Evolutionary conservation across 2,113 vertebrate genomes (phyloP), one percentile per base, ranked within the genome.

Genomic region (Furnarius figulus): DNA sequence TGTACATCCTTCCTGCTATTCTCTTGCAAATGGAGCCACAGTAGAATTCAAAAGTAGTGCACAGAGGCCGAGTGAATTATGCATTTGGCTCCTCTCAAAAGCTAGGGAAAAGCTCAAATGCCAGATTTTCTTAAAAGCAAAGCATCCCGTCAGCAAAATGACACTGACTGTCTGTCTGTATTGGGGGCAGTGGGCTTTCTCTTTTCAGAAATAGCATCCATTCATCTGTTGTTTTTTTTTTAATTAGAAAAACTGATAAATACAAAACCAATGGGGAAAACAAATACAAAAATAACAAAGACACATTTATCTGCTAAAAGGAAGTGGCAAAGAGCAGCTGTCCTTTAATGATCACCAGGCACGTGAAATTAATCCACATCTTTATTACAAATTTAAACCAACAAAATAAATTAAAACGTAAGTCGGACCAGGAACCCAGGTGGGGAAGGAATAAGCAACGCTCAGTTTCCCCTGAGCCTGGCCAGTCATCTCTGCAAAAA

Each of bases 71-170:
- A 96, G 92, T 87, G 84, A 96, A 97, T 97, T 96, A 95, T 95
- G 94, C 97, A 96, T 96, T 93, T 97, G 94, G 96, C 97, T 97
- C 68, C 23, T 85, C 87, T 97, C 90, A 96, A 97, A 96, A 97
- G 94, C 88, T 85, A 96, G 93, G 93, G 62, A 93, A 87, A 93
- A 95, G 70, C 94, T 90, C 94, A 95, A 91, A 97, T 80, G 97
- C 94, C 97, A 97, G 96, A 95, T 95, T 96, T 96, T 78, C 91
- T 95, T 93, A 94, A 97, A 97, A 95, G 95, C 87, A 90, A 97
- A 95, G 80, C 93, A 95, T 93, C 93, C 83, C 5, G 0, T 95
- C 96, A 95, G 83, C 90, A 94, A 97, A 97, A 94, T 46, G 74
- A 93, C 95, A 97, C 56, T 94, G 86, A 92, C 87, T 90, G 91